These are phyloP conservation scores for Eilema depressum DNA, from an alignment of 2,888 invertebrate genomes.

Conservation along the genomic window DNA sequence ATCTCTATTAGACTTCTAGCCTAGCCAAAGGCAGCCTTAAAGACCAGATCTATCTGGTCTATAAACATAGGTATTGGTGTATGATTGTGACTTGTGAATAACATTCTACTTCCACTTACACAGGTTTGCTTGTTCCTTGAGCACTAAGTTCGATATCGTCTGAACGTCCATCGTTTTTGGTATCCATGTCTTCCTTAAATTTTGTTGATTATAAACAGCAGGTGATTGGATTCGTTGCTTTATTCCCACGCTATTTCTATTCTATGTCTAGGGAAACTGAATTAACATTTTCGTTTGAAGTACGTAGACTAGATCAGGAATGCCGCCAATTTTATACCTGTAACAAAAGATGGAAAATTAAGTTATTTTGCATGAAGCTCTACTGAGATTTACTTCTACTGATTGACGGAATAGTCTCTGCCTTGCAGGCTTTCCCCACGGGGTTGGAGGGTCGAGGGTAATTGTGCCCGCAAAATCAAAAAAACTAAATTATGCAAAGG, in stretches of 20 bases:
- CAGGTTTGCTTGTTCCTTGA: constrained; percentile 77
- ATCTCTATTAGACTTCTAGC: no score
- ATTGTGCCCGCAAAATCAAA: no score
- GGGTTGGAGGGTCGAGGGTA: no score
- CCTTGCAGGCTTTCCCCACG: no score
- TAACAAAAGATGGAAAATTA: constrained; percentile 52
- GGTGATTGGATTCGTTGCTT: constrained; percentile 46
- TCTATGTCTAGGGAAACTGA: constrained; percentile 66
- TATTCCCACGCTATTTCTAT: constrained; percentile 51
- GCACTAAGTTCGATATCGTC: constrained; percentile 82
- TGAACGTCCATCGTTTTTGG: constrained; percentile 70
- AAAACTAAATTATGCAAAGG: no score
- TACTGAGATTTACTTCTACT: background rate
- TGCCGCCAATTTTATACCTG: constrained; percentile 66
- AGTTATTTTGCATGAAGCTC: no score
- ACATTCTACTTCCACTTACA: constrained; percentile 55
- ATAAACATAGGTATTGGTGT: background rate
- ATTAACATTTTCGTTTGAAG: constrained; percentile 77
- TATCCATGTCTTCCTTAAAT: constrained; percentile 69
- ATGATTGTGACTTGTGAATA: background rate
- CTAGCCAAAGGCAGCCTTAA: no score
- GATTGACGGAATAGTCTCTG: background rate
- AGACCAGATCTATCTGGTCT: background rate
- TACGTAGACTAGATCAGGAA: constrained; percentile 69
- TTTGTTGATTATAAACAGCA: constrained; percentile 48